These are phyloP conservation scores for Montipora foliosa DNA, from an alignment of 64 coral and sea anemone genomes.

Conservation along the genomic window DNA sequence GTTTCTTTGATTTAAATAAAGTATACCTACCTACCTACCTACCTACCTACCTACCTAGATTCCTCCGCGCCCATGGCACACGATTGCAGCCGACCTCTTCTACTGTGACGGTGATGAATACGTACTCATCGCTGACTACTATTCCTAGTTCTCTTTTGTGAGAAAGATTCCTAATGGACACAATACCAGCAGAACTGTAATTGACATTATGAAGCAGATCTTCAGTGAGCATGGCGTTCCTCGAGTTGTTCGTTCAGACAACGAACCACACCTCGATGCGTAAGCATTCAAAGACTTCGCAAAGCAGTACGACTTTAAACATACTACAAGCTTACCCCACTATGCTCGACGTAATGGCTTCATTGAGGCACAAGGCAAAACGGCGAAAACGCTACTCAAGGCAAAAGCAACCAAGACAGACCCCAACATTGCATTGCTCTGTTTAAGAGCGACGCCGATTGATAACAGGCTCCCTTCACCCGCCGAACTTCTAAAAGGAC, in stretches of 20 bases:
- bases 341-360: not conserved
- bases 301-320: not conserved
- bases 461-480: constrained; percentile 35
- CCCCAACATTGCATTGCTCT: constrained; percentile 30
- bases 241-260: constrained; percentile 20
- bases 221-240: constrained; percentile 41
- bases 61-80: constrained; percentile 39
- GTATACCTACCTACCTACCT: no score
- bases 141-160: constrained; percentile 35
- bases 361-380: constrained; percentile 46
- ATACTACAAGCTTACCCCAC: not conserved
- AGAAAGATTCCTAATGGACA: not conserved
- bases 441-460: not conserved
- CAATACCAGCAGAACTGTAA: constrained; percentile 26
- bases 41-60: not conserved
- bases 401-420: not conserved
- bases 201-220: constrained; percentile 38
- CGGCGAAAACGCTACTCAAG: constrained; percentile 65
- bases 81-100: constrained; percentile 24
- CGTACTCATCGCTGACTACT: constrained; percentile 41
- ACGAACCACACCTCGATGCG: not conserved
- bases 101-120: constrained; percentile 39
- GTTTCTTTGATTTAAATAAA: no score
- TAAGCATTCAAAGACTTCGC: not conserved
- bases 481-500: constrained; percentile 44